phyloP scores from a whole-genome alignment of 2,113 vertebrate genomes.

The Sphyrna mokarran region DNA sequence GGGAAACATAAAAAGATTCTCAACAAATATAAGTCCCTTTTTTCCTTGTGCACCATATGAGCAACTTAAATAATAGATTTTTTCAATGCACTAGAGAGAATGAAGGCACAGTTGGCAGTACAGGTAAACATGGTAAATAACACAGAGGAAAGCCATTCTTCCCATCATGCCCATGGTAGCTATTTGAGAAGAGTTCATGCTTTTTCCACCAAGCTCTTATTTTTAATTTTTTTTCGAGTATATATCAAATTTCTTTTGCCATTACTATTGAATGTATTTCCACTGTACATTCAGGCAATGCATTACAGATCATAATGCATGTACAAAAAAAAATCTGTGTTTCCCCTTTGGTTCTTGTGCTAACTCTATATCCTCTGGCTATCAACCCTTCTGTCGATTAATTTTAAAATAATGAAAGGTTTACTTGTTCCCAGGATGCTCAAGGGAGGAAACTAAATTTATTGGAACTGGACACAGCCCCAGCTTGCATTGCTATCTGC shows the following conservation, averaged over 20 bases:
- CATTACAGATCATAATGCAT: neutral
- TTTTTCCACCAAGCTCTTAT: neutral
- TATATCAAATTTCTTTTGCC: neutral
- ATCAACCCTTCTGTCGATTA: neutral
- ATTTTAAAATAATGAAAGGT: neutral
- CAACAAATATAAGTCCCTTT: neutral
- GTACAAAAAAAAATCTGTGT: neutral
- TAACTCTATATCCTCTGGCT: neutral
- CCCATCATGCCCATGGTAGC: neutral
- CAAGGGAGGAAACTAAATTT: neutral
- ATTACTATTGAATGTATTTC: neutral
- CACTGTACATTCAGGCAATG: neutral
- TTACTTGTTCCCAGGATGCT: neutral
- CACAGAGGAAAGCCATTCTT: neutral
- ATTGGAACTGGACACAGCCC: neutral
- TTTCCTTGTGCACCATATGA: conserved; percentile 1
- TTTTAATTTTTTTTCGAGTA: neutral
- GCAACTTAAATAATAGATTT: neutral
- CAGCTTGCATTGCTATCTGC: neutral
- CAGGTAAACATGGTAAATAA: neutral
- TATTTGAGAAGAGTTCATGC: neutral
- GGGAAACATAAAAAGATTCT: neutral
- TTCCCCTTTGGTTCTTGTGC: neutral
- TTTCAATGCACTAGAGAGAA: neutral
- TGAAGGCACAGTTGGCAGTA: neutral